A percentile compares a stretch with the other conserved stretches of the same genome.
These are phyloP conservation scores for Xyrichtys novacula DNA, from an alignment of 2,797 vertebrate species.

Conservation along the genomic window DNA sequence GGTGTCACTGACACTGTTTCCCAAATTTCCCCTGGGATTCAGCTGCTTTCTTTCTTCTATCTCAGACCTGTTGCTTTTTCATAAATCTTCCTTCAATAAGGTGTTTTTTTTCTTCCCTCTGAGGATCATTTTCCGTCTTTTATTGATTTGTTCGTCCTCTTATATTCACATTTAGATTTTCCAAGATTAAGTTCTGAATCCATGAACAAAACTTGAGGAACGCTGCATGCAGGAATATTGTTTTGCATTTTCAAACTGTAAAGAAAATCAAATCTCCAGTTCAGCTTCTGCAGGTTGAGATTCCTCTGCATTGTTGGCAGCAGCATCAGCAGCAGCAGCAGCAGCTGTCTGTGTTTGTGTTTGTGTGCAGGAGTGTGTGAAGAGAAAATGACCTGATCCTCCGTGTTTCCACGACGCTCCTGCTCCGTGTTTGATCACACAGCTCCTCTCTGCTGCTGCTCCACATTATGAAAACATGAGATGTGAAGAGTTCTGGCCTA, in stretches of 20 bases:
- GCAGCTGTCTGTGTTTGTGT: not conserved
- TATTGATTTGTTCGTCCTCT: not conserved
- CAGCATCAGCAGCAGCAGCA: too few relatives aligned
- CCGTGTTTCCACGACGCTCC: constrained; percentile 16
- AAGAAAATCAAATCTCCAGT: too few relatives aligned
- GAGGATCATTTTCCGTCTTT: not conserved
- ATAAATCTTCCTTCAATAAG: not conserved
- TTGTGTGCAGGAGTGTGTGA: constrained; percentile 19
- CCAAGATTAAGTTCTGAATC: too few relatives aligned
- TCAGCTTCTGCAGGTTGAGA: too few relatives aligned
- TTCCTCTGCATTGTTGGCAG: too few relatives aligned
- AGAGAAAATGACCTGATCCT: too few relatives aligned
- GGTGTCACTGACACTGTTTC: constrained; percentile 26
- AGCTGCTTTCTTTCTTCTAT: constrained; percentile 8
- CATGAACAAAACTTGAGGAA: too few relatives aligned
- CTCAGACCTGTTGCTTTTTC: constrained; percentile 42
- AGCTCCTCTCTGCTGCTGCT: constrained; percentile 6
- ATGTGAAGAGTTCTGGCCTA: constrained; percentile 45
- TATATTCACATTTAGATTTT: too few relatives aligned
- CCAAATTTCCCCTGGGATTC: constrained; percentile 21
- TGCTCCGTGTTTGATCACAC: constrained; percentile 27
- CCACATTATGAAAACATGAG: constrained; percentile 56
- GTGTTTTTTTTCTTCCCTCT: not conserved
- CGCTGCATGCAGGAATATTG: too few relatives aligned
- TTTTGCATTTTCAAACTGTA: too few relatives aligned